Conservation (phyloP, 2,888 invertebrate genomes). For the Spisula subtruncata region DNA sequence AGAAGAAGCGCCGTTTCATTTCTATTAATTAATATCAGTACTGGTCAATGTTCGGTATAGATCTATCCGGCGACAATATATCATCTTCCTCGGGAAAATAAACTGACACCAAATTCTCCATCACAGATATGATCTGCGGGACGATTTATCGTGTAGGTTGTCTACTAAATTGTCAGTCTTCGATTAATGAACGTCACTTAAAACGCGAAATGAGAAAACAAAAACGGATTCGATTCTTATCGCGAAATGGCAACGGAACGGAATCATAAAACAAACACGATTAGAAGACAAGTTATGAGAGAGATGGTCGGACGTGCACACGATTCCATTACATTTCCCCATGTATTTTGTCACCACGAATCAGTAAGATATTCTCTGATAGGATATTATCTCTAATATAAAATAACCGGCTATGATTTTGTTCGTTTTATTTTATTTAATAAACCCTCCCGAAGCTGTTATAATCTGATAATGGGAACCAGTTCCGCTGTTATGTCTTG, state of each 20-base stretch:
- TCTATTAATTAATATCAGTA: too few species aligned
- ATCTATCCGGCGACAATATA: constrained; percentile 20
- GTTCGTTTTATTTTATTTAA: constrained; percentile 13
- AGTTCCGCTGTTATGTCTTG: not conserved
- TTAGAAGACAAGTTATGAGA: constrained; percentile 25
- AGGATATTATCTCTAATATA: not conserved
- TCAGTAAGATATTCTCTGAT: not conserved
- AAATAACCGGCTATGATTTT: not conserved
- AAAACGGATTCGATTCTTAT: constrained; percentile 36
- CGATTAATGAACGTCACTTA: constrained; percentile 68
- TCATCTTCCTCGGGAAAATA: constrained; percentile 54
- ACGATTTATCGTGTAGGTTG: constrained; percentile 55
- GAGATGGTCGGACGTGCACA: not conserved
- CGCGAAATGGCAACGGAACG: not conserved
- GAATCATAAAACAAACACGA: constrained; percentile 18
- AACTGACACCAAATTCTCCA: constrained; percentile 24
- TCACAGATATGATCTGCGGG: constrained; percentile 26
- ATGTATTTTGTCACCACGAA: constrained; percentile 18
- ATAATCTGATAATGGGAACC: not conserved
- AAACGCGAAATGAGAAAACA: constrained; percentile 51
- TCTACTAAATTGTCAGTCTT: constrained; percentile 64
- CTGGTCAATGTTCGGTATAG: not conserved
- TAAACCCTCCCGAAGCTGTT: not conserved
- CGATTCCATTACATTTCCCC: not conserved
- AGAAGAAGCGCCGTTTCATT: too few species aligned